Base-by-base conservation (phyloP, 2,888 invertebrate genomes). In the Protophormia terraenovae region DNA sequence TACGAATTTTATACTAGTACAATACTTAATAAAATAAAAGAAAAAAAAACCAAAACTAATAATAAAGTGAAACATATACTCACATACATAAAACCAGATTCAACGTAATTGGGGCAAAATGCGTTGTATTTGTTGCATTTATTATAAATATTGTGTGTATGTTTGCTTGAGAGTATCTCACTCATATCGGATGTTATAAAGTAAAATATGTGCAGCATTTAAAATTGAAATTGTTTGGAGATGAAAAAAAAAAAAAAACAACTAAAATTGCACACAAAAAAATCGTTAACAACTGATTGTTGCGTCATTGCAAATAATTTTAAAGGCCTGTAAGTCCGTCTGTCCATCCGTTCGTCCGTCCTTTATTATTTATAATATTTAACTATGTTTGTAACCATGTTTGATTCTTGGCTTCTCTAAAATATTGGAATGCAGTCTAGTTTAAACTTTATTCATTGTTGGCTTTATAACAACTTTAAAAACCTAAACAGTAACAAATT, bases 61-160 rank as follows among this genome's bases (percentile, higher is more conserved):
- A 71, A 62, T 32, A 76, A 69, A 53, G 38, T 69, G 62, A 55
- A 55, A 72, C 64, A 66, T 45, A 66, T n/a, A n/a, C n/a, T n/a
- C n/a, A n/a, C 29, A 45, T 8, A 78, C 58, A 78, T 77, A 81
- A 87, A 86, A 86, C 86, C 86, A 87, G 86, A 86, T 86, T 69
- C 73, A 84, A 81, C 84, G 84, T 86, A 87, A 87, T 87, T 87
- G 87, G 87, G 86, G 87, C 87, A 87, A 87, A 87, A 86, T 87
- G 83, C 83, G 87, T 84, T 76, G 81, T 67, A 75, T 81, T 66
- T 81, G 73, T 75, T 81, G 81, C 66, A 81, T 76, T 77, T 71
- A 71, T 82, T 66, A 67, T 71, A 64, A 80, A 80, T 67, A 29
- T 50, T 81, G 76, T 66, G 81, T 76, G 82, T 84, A 47, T 77